Conservation (phyloP, 1,140 invertebrate species). For the Asbolus verrucosus region DNA sequence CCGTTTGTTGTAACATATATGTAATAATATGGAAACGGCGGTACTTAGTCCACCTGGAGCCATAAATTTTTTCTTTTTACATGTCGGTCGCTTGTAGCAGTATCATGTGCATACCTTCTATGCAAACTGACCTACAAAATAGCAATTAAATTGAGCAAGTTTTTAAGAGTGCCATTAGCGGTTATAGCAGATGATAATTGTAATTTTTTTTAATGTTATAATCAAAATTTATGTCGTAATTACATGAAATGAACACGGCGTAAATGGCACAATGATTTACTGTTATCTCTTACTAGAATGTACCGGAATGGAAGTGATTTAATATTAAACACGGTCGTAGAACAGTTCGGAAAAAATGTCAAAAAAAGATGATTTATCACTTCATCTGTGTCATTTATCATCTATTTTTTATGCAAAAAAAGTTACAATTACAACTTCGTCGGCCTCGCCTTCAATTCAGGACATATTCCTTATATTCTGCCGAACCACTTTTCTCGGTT, state of each 20-base stretch:
- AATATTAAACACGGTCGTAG: too few relatives aligned
- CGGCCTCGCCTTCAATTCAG: too few relatives aligned
- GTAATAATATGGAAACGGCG: conserved; percentile 4
- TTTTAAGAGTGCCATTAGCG: conserved; percentile 13
- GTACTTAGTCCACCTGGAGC: conserved; percentile 13
- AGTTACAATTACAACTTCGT: too few relatives aligned
- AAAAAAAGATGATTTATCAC: too few relatives aligned
- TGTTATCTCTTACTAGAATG: conserved; percentile 1
- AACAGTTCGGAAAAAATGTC: too few relatives aligned
- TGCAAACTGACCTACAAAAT: conserved; percentile 31
- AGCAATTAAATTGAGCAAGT: conserved; percentile 37
- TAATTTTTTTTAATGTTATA: conserved; percentile 12
- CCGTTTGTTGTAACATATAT: conserved; percentile 1
- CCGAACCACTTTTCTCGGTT: too few relatives aligned
- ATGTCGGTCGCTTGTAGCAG: not conserved
- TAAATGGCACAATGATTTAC: not conserved
- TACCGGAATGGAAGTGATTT: too few relatives aligned
- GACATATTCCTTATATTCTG: too few relatives aligned
- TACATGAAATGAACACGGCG: not conserved
- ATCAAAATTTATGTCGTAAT: conserved; percentile 32
- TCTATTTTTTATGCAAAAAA: too few relatives aligned
- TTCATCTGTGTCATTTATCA: too few relatives aligned
- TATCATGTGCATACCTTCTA: not conserved
- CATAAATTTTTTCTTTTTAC: not conserved
- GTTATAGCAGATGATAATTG: conserved; percentile 12